Conservation (phyloP, 1,140 invertebrate genomes). For the Drosophila repletoides region DNA sequence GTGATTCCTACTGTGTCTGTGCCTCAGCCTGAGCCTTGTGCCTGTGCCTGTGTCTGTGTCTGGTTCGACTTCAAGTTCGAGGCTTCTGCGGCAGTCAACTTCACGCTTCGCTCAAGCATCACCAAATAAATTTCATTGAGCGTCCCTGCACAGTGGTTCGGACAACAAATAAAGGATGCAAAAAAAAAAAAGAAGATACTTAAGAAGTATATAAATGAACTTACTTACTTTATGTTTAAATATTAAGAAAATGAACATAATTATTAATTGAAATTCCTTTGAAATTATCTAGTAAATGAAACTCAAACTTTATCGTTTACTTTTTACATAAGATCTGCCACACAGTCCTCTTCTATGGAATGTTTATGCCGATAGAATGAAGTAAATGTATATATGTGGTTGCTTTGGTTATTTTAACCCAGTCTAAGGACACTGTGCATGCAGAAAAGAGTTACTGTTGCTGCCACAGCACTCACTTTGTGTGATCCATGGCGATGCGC, state of each 20-base stretch:
- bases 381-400: too few species aligned
- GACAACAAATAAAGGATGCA: not conserved
- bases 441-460: slow-evolving; percentile 23
- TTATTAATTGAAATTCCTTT: too few species aligned
- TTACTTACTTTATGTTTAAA: too few species aligned
- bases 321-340: not conserved
- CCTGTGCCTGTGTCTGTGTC: slow-evolving; percentile 25
- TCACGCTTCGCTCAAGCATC: slow-evolving; percentile 81
- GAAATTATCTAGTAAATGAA: too few species aligned
- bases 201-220: too few species aligned
- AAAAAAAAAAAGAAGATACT: not conserved
- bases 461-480: slow-evolving; percentile 51
- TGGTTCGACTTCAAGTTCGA: slow-evolving; percentile 19
- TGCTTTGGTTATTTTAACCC: not conserved
- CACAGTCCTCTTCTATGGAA: too few species aligned
- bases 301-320: not conserved
- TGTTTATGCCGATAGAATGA: too few species aligned
- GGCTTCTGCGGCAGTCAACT: slow-evolving; percentile 79
- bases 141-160: slow-evolving; percentile 56
- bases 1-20: slow-evolving; percentile 31
- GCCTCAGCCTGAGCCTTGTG: slow-evolving; percentile 30
- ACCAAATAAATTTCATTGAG: slow-evolving; percentile 82
- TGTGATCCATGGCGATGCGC: slow-evolving; percentile 72
- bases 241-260: too few species aligned
- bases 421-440: slow-evolving; percentile 18